Base-by-base conservation (phyloP, 2,797 vertebrate genomes). In the Graptemys geographica region DNA sequence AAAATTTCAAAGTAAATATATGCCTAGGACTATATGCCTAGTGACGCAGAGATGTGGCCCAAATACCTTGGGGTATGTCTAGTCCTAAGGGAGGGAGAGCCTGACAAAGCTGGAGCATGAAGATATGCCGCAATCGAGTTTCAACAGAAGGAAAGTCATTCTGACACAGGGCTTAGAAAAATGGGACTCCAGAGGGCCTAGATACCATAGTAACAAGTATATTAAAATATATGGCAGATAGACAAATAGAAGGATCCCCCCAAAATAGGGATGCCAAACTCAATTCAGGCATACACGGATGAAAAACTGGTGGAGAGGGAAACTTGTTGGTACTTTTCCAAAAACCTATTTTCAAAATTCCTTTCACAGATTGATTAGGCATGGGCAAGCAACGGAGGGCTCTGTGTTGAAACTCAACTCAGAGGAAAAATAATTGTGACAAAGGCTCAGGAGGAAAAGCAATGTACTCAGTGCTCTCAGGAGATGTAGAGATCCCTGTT, bases 1-100 rank as follows among this genome's bases (percentile, higher is more conserved):
- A 88, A 92, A 79, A 95, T n/a, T 12, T 23, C 83, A 92, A 5
- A 91, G 94, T 86, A 91, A 86, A 11, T 41, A 41, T 25, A 47
- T 47, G 47, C 47, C 47, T 47, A 47, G 21, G 19, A 41, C 37
- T 25, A 8, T 12, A 25, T 72, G 37, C 69, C 37, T 72, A 72
- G 21, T 72, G 69, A 72, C 3, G 3, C 69, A 72, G 69, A 72
- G 21, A 72, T 23, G 69, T 41, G 19, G 37, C 10, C 69, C 37
- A 72, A 41, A 72, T 37, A 41, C 37, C 18, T 72, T 3, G 2
- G 69, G 25, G 7, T 47, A 49, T 78, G 41, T 47, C 74, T 49
- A 41, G n/a, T 41, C 21, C 69, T 72, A 49, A 78, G 23, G 44
- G 44, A 78, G 25, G 27, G 8, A 49, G 12, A 78, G 25, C 44